Percentiles rank a stretch among this genome's conserved stretches.
phyloP scores from a whole-genome alignment of 2,797 vertebrate genomes.

The Leuciscus waleckii region DNA sequence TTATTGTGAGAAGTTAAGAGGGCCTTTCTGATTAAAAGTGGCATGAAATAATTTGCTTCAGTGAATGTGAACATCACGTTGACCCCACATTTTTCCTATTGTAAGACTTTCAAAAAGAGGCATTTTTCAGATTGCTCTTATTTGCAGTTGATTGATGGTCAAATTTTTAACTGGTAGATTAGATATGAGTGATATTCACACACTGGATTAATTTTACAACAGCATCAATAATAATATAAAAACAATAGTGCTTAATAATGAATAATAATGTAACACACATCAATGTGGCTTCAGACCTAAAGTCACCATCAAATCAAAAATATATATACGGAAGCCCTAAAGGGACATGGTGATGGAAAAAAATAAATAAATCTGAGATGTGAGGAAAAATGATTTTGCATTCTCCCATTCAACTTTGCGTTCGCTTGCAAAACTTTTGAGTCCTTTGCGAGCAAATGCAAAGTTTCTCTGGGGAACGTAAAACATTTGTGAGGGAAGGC shows the following conservation, averaged over 20 bases:
- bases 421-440: too few relatives aligned
- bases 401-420: too few relatives aligned
- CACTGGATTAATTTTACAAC: background rate
- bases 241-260: background rate
- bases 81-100: background rate
- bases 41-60: background rate
- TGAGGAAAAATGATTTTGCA: background rate
- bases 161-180: background rate
- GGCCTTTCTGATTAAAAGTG: conserved; percentile 17
- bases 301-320: too few relatives aligned
- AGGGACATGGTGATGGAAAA: background rate
- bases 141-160: background rate
- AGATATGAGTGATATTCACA: background rate
- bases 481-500: too few relatives aligned
- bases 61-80: background rate
- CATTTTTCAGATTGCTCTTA: background rate
- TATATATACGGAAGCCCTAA: too few relatives aligned
- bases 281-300: too few relatives aligned
- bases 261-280: background rate
- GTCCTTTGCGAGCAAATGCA: too few relatives aligned
- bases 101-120: background rate
- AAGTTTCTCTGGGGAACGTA: too few relatives aligned
- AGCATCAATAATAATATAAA: background rate
- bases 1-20: background rate
- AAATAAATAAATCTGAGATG: too few relatives aligned